Conservation (phyloP, 2,888 invertebrate species). For the Cyrtodaria siliqua region DNA sequence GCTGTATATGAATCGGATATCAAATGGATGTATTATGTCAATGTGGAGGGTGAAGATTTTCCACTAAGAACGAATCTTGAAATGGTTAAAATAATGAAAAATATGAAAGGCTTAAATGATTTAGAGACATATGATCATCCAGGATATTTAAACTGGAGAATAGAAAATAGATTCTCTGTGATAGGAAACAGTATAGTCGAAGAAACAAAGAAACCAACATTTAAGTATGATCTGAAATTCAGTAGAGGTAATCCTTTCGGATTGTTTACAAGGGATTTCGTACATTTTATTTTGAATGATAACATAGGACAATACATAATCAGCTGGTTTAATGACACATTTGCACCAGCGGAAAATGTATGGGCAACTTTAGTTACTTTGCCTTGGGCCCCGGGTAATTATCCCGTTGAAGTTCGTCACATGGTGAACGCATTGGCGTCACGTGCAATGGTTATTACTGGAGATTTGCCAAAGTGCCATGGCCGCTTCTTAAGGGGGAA, state of each 20-base stretch:
- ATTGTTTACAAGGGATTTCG: slow-evolving; percentile 61
- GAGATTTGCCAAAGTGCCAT: slow-evolving; percentile 62
- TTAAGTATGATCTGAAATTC: slow-evolving; percentile 36
- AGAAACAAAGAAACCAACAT: slow-evolving; percentile 11
- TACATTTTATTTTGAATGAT: slow-evolving; percentile 65
- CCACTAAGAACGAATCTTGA: slow-evolving; percentile 84
- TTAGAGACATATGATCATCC: slow-evolving; percentile 61
- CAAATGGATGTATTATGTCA: slow-evolving; percentile 73
- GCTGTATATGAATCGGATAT: slow-evolving; percentile 18
- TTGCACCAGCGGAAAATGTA: slow-evolving; percentile 68
- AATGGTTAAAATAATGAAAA: slow-evolving; percentile 80
- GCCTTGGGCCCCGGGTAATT: slow-evolving; percentile 72
- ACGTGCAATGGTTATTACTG: slow-evolving; percentile 70
- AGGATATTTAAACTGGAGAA: slow-evolving; percentile 31
- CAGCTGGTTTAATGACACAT: slow-evolving; percentile 67
- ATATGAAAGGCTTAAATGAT: slow-evolving; percentile 82
- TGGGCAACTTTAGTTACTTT: slow-evolving; percentile 69
- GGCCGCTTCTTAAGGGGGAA: slow-evolving; percentile 67
- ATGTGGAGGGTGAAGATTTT: slow-evolving; percentile 82
- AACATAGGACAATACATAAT: slow-evolving; percentile 47
- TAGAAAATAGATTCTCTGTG: slow-evolving; percentile 33
- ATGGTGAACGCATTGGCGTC: slow-evolving; percentile 64
- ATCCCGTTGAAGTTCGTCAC: slow-evolving; percentile 67
- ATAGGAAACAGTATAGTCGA: slow-evolving; percentile 36
- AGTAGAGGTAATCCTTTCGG: slow-evolving; percentile 67